Conservation (phyloP, 2,797 vertebrate species). For the Cercopithecus neglectus region DNA sequence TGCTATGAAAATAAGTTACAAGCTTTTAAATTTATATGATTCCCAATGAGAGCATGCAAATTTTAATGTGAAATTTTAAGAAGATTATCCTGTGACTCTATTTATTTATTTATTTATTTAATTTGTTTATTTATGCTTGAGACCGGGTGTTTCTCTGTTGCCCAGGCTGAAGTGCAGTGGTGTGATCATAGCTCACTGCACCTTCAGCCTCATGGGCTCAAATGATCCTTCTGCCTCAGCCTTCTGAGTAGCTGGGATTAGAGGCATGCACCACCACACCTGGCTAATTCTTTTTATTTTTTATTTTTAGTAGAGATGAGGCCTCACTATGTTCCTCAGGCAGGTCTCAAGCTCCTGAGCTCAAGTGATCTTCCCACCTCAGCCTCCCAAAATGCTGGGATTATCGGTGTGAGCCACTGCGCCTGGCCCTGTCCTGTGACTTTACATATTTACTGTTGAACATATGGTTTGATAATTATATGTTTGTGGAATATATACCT, state of each 20-base stretch:
- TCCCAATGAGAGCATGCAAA: neutral
- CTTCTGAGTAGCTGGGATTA: too few relatives aligned
- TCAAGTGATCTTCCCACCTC: neutral
- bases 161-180: too few relatives aligned
- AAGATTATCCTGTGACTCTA: neutral
- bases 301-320: neutral
- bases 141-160: too few relatives aligned
- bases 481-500: neutral
- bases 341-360: neutral
- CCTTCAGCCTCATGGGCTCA: too few relatives aligned
- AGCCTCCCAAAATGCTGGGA: neutral
- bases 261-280: too few relatives aligned
- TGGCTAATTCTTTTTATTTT: too few relatives aligned
- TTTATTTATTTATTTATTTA: too few relatives aligned
- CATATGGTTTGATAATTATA: neutral
- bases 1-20: conserved; percentile 34
- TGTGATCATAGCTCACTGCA: too few relatives aligned
- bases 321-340: neutral
- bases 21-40: neutral
- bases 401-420: neutral
- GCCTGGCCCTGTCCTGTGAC: neutral
- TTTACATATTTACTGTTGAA: conserved; percentile 31
- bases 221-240: too few relatives aligned
- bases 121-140: too few relatives aligned
- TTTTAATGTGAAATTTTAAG: conserved; percentile 25